These are phyloP conservation scores for Pherbina coryleti DNA, from an alignment of 2,888 invertebrate species.

Conservation along the genomic window DNA sequence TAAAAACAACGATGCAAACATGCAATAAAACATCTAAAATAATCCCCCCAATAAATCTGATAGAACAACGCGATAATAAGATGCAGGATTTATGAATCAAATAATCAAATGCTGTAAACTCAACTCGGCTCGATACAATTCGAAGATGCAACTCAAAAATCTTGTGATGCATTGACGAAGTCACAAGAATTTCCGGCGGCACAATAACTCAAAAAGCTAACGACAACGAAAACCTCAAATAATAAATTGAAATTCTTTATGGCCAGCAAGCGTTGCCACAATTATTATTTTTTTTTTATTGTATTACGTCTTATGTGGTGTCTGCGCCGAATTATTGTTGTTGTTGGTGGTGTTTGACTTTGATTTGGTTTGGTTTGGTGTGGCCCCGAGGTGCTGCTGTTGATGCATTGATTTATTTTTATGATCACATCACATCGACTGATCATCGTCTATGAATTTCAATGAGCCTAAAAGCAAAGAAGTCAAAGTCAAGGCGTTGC, in stretches of 20 bases:
- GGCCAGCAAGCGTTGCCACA: slow-evolving; percentile 3
- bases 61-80: slow-evolving; percentile 48
- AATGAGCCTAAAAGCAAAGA: slow-evolving; percentile 15
- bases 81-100: slow-evolving; percentile 49
- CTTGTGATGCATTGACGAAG: background rate
- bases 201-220: slow-evolving; percentile 22
- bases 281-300: background rate
- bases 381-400: slow-evolving; percentile 23
- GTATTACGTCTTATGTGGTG: background rate
- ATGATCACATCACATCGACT: slow-evolving; percentile 10
- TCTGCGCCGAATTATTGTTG: background rate
- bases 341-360: background rate
- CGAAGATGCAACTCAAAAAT: background rate
- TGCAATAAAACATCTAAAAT: slow-evolving; percentile 46
- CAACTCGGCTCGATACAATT: background rate
- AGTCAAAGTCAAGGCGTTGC: background rate
- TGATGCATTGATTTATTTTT: slow-evolving; percentile 39
- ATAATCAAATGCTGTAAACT: slow-evolving; percentile 6
- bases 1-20: background rate
- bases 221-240: slow-evolving; percentile 10
- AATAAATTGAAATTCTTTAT: slow-evolving; percentile 23
- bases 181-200: slow-evolving; percentile 20
- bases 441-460: slow-evolving; percentile 14
- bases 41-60: slow-evolving; percentile 48
- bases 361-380: background rate